phyloP scores from a whole-genome alignment of 1,140 invertebrate species.

The Drosophila sp. region DNA sequence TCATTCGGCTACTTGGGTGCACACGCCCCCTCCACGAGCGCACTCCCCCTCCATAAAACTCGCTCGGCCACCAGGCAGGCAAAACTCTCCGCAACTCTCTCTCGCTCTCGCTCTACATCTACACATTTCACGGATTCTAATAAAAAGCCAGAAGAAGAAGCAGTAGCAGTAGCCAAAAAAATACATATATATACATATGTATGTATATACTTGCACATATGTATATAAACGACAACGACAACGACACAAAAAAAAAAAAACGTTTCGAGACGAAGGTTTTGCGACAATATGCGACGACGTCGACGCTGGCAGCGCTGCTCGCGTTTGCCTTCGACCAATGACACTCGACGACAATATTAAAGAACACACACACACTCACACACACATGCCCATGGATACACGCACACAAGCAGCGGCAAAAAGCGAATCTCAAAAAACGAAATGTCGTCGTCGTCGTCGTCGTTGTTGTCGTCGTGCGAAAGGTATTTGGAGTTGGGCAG shows the following conservation, averaged over 20 bases:
- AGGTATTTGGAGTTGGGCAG: constrained; percentile 23
- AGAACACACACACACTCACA: constrained; percentile 55
- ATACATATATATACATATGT: too few relatives aligned
- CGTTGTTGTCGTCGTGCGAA: constrained; percentile 31
- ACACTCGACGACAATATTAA: constrained; percentile 84
- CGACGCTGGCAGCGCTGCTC: constrained; percentile 43
- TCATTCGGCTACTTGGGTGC: constrained; percentile 71
- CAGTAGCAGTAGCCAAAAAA: constrained; percentile 20
- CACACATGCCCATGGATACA: constrained; percentile 16
- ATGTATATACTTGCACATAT: background rate
- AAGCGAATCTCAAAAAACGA: constrained; percentile 75
- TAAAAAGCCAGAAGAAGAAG: constrained; percentile 48
- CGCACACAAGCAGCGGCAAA: constrained; percentile 35
- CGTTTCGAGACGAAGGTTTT: constrained; percentile 39
- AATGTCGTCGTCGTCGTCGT: constrained; percentile 64
- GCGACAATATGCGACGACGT: constrained; percentile 55
- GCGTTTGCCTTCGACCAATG: constrained; percentile 79
- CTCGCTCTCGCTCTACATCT: background rate
- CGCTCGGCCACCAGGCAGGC: constrained; percentile 13
- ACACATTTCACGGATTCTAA: constrained; percentile 54
- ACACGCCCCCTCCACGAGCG: constrained; percentile 44
- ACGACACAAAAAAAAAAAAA: too few relatives aligned
- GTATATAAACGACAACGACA: constrained; percentile 5
- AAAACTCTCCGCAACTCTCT: constrained; percentile 10
- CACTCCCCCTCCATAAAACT: constrained; percentile 2